Evolutionary conservation across 2,113 vertebrate genomes (phyloP).

Genomic region (Epinephelus fuscoguttatus): DNA sequence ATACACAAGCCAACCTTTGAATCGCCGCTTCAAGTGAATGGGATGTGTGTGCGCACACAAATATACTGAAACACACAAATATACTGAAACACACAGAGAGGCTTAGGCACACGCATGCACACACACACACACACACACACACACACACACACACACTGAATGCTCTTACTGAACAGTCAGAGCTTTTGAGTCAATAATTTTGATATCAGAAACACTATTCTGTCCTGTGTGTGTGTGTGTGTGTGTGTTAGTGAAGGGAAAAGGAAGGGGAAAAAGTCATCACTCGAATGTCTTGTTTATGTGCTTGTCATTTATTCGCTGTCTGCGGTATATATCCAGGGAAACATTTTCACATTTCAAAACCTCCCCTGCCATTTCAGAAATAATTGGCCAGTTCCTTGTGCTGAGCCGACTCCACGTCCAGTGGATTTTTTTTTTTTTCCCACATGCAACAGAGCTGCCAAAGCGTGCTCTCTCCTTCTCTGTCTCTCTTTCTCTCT

Average conservation of each 20-base stretch:
- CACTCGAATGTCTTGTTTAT: constrained; percentile 79
- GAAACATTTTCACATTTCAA: constrained; percentile 79
- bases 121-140: constrained; percentile 37
- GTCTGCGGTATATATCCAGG: constrained; percentile 73
- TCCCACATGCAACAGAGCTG: constrained; percentile 60
- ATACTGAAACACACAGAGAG: constrained; percentile 40
- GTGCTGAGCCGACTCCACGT: constrained; percentile 70
- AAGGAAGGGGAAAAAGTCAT: constrained; percentile 63
- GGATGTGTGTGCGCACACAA: constrained; percentile 44
- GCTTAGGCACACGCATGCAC: constrained; percentile 15
- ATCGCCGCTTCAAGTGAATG: constrained; percentile 55
- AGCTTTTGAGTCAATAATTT: constrained; percentile 74
- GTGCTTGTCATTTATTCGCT: constrained; percentile 80
- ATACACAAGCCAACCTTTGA: constrained; percentile 77
- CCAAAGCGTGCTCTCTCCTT: constrained; percentile 49
- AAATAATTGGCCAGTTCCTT: constrained; percentile 83
- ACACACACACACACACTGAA: constrained; percentile 19
- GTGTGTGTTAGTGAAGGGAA: constrained; percentile 24
- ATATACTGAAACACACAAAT: constrained; percentile 44
- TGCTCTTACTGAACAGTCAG: constrained; percentile 44
- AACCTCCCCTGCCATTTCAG: constrained; percentile 82
- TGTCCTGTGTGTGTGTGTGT: constrained; percentile 11
- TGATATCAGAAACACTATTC: constrained; percentile 71
- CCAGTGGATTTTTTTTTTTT: constrained; percentile 56
- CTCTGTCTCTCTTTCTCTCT: constrained; percentile 24